Evolutionary conservation across 2,113 vertebrate genomes (phyloP).

Genomic region (Rhea pennata): DNA sequence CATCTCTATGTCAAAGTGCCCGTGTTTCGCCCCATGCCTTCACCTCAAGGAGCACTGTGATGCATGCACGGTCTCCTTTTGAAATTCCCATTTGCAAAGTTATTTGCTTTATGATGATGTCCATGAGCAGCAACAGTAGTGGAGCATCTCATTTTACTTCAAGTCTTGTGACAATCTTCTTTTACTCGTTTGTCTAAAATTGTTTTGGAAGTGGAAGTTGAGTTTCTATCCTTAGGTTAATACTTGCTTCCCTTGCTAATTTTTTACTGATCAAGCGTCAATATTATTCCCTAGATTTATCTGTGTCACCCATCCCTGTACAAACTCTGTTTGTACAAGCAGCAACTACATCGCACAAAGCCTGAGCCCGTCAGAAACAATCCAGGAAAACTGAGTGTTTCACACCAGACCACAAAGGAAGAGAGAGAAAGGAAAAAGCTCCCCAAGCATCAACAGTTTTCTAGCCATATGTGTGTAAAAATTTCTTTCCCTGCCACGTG

Average conservation of each 20-base stretch:
- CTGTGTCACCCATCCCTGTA: rapidly evolving
- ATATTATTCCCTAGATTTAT: background rate
- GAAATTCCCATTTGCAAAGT: background rate
- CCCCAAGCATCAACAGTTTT: constrained; percentile 8
- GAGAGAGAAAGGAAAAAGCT: background rate
- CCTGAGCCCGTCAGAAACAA: background rate
- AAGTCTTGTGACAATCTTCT: background rate
- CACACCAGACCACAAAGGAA: background rate
- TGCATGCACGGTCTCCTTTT: background rate
- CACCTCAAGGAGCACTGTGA: background rate
- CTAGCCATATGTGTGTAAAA: constrained; percentile 37
- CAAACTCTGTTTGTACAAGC: background rate
- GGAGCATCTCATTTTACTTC: background rate
- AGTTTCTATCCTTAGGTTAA: background rate
- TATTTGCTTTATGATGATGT: background rate
- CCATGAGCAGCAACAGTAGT: background rate
- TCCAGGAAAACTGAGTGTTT: background rate
- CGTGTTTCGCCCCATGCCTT: rapidly evolving
- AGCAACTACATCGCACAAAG: background rate
- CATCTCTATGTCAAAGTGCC: background rate
- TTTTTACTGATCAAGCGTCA: background rate
- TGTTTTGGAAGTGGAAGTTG: background rate
- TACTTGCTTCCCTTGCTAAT: background rate
- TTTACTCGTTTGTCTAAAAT: background rate
- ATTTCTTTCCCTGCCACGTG: constrained; percentile 71